phyloP scores from a whole-genome alignment of 2,888 invertebrate species.

The Uropetala carovei region DNA sequence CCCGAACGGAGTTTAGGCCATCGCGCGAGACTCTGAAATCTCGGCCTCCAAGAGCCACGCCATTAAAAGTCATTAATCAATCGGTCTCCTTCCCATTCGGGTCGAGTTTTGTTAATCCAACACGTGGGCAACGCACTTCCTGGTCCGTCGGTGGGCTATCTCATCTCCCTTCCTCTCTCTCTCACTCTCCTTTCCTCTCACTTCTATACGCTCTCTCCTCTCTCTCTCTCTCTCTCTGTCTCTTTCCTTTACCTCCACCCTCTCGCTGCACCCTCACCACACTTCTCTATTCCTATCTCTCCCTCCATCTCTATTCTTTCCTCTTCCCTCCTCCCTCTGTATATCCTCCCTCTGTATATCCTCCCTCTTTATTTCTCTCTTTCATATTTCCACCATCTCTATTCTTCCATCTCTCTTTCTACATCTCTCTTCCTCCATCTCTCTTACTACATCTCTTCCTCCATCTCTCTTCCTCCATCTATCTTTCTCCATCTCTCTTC shows the following conservation, averaged over 20 bases:
- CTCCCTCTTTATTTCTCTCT: neutral
- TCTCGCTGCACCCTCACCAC: neutral
- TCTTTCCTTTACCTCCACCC: neutral
- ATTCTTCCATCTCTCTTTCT: neutral
- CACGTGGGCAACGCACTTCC: constrained; percentile 5
- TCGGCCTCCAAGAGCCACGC: neutral
- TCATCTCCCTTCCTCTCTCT: neutral
- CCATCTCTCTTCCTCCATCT: neutral
- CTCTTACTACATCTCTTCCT: neutral
- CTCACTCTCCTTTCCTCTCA: neutral
- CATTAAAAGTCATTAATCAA: constrained; percentile 42
- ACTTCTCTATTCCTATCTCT: no score
- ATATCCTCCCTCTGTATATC: accelerated
- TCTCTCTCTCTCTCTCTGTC: neutral
- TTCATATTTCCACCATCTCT: no score
- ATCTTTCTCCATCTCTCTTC: neutral
- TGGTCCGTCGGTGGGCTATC: neutral
- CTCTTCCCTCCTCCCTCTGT: neutral
- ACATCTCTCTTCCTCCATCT: neutral
- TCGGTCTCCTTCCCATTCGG: neutral
- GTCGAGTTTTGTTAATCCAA: constrained; percentile 29
- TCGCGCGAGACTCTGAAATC: neutral
- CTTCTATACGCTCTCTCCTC: neutral
- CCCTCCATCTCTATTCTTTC: neutral
- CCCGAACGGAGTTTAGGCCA: neutral